Conservation (phyloP, 2,888 invertebrate genomes). For the Megalurothrips usitatus region DNA sequence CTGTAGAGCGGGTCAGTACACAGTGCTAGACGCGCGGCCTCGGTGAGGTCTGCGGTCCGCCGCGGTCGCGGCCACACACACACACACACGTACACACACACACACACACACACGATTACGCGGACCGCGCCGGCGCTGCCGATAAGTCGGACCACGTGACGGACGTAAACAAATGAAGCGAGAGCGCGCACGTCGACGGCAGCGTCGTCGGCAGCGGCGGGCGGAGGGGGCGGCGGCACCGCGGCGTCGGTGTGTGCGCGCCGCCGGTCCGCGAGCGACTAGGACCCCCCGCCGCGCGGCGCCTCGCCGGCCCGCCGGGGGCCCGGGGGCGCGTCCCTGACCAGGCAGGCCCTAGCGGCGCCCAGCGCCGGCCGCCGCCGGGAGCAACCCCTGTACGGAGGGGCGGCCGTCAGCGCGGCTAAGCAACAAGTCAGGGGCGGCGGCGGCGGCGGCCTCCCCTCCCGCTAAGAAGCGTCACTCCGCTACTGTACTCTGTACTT, state of each 20-base stretch:
- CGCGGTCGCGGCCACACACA: no score
- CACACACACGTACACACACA: no score
- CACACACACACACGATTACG: no score
- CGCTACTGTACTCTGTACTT: no score
- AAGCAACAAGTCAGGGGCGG: no score
- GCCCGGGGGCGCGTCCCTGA: background rate
- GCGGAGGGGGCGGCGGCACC: background rate
- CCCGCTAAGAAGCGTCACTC: no score
- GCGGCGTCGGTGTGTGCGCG: background rate
- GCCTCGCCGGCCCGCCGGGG: background rate
- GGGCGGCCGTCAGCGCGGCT: no score
- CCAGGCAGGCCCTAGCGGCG: background rate
- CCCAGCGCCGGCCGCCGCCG: background rate
- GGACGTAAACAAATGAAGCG: background rate
- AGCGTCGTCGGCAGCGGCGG: no score
- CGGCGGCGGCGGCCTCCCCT: no score
- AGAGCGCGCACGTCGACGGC: background rate
- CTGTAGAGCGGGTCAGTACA: background rate
- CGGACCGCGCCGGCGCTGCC: background rate
- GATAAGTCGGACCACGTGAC: background rate
- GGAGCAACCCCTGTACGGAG: background rate
- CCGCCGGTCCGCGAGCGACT: conserved; percentile 1
- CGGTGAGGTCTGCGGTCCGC: background rate
- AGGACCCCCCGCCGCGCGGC: background rate
- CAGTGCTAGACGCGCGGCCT: background rate